Evolutionary conservation across 2,888 invertebrate genomes (phyloP), one percentile per base, ranked within the genome.

Genomic region (Dendrolimus pini): DNA sequence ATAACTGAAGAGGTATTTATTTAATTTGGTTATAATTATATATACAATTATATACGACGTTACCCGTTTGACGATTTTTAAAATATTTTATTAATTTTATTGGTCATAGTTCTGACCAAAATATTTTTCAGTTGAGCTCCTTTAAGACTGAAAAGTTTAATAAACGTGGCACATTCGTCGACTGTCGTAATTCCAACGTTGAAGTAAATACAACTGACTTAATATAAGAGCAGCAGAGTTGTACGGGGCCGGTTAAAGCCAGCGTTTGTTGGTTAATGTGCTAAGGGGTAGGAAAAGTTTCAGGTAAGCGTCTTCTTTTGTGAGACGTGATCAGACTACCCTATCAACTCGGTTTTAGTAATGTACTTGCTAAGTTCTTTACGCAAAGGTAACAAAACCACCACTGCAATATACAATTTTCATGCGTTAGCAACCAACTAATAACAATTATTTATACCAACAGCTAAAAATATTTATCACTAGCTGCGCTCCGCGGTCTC

Each of bases 271-370:
- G 75, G 87, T 85, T 89, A 89, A 89, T 88, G 89, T 83, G 87
- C 83, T 84, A 85, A 88, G 85, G 83, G 86, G 82, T 83, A 84
- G 74, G 81, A 82, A 87, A 86, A 88, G 82, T 87, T 88, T 85
- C 87, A 87, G 87, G 89, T 89, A 85, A 87, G 88, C 89, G 86
- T 83, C 85, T 88, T 86, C 87, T 83, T 80, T 80, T 73, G 74
- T 67, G 71, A 71, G 63, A 89, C 89, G 89, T 89, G 89, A 85
- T 72, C 79, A 58, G 89, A 81, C 75, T 89, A 76, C 79, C 67
- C 68, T 74, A 77, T 72, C 66, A 61, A 64, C 65, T 56, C 56
- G 61, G 65, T 69, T 71, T 71, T 63, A 60, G 65, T 65, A 63
- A 65, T 67, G 65, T 65, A 47, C 47, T 47, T 12, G 47, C 47